A percentile compares a stretch with the other conserved stretches of the same genome.
These are phyloP conservation scores for Yponomeuta plumbellus DNA, from an alignment of 2,888 invertebrate species.

Conservation along the genomic window DNA sequence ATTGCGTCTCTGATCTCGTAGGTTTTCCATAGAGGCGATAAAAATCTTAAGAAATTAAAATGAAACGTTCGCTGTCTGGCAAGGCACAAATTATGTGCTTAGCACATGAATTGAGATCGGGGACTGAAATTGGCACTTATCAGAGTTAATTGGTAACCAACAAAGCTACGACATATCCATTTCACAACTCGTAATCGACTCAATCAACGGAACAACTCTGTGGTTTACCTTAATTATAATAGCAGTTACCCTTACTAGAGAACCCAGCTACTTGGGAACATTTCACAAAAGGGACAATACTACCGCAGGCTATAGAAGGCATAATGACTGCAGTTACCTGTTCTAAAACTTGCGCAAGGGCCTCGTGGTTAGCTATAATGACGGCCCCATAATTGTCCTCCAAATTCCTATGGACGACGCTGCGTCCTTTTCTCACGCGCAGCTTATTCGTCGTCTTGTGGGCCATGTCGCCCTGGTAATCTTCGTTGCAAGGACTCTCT, in stretches of 20 bases:
- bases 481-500: constrained; percentile 60
- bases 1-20: too few species aligned
- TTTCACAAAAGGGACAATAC: neutral
- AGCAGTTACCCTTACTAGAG: neutral
- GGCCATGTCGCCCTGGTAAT: constrained; percentile 61
- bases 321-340: constrained; percentile 76
- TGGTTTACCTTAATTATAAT: neutral
- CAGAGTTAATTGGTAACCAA: neutral
- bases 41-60: too few species aligned
- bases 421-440: constrained; percentile 86
- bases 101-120: neutral
- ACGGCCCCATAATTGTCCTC: constrained; percentile 95
- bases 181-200: neutral
- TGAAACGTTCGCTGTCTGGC: too few species aligned
- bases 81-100: neutral
- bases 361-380: constrained; percentile 92
- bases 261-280: neutral
- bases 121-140: neutral
- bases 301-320: neutral
- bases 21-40: too few species aligned
- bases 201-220: neutral
- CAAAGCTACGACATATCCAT: neutral
- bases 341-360: constrained; percentile 90
- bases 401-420: constrained; percentile 88
- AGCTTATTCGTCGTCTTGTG: constrained; percentile 79